A percentile compares a stretch with the other conserved stretches of the same genome.
These are phyloP conservation scores for Drosophila subobscura DNA, from an alignment of 1,140 invertebrate species.

Conservation along the genomic window DNA sequence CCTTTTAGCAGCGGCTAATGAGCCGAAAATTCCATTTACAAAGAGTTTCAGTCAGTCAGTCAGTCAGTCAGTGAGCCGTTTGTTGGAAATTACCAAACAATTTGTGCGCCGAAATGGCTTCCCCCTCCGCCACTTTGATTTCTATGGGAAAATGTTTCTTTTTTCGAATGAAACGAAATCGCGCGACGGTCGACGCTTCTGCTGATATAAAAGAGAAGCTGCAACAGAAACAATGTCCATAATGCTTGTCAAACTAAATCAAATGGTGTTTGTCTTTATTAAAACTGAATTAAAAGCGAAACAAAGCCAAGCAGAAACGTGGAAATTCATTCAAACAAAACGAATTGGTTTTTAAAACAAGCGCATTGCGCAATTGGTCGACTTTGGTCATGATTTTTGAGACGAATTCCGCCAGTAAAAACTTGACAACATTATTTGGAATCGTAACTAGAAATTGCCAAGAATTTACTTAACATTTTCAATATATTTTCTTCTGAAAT, in stretches of 20 bases:
- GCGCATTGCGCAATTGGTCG: no score
- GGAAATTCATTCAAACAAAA: no score
- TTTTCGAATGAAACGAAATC: constrained; percentile 50
- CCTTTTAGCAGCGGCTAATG: constrained; percentile 75
- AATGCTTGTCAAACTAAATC: constrained; percentile 5
- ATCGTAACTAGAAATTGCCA: no score
- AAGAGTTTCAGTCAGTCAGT: constrained; percentile 3
- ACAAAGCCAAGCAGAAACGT: background rate
- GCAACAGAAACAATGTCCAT: background rate
- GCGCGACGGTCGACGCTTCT: constrained; percentile 24
- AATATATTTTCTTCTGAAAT: no score
- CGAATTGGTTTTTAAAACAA: no score
- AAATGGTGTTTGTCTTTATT: constrained; percentile 17
- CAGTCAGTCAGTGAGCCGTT: background rate
- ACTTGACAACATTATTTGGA: no score
- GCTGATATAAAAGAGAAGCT: constrained; percentile 28
- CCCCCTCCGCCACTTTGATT: constrained; percentile 38
- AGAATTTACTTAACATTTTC: no score
- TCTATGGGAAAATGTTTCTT: constrained; percentile 70
- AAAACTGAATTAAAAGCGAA: background rate
- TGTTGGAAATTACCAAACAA: constrained; percentile 69
- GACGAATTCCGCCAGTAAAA: no score
- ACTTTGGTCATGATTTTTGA: no score
- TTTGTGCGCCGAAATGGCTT: constrained; percentile 50
- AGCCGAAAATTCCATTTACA: constrained; percentile 51